Evolutionary conservation across 2,113 vertebrate genomes (phyloP), one percentile per base, ranked within the genome.

Genomic region (Galemys pyrenaicus): DNA sequence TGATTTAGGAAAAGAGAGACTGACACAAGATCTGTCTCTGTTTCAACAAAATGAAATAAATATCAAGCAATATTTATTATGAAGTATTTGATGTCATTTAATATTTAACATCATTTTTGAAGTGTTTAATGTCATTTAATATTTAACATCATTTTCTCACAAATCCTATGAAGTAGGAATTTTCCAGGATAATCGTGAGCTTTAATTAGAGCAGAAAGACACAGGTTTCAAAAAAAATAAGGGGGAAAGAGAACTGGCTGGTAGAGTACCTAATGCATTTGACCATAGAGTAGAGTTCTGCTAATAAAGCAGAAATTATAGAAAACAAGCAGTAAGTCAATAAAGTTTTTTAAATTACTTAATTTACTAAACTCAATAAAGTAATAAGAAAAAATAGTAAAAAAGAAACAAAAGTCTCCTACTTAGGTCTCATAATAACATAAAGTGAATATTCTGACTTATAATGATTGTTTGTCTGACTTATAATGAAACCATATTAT

Each of bases 291-390:
- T 1, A 77, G 17, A 70, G 26, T 85, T 39, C 58, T 44, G 39
- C 56, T 85, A 79, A 70, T 30, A 89, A 44, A 60, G 41, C 28
- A 81, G 67, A 89, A 88, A 88, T 82, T 83, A 60, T 46, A 93
- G 35, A 10, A 68, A 80, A 10, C 58, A 44, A 95, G 4, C 32
- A 87, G 13, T 12, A 78, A 87, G 60, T 77, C 54, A 85, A 88
- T n/a, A 44, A 41, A 77, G 44, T 70, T 46, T 46, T 46, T 7
- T 3, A 51, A 24, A 56, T 56, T 22, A 56, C 54, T 8, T 26
- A 60, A 62, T 11, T 62, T 28, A 30, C 24, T 30, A 58, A 84
- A 60, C 87, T 77, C 41, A 87, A 41, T 74, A 39, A 89, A 82
- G 30, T 62, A 87, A 56, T 20, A 26, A 62, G 44, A 41, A 24